phyloP scores from a whole-genome alignment of 2,113 vertebrate genomes.

The Miniopterus natalensis region DNA sequence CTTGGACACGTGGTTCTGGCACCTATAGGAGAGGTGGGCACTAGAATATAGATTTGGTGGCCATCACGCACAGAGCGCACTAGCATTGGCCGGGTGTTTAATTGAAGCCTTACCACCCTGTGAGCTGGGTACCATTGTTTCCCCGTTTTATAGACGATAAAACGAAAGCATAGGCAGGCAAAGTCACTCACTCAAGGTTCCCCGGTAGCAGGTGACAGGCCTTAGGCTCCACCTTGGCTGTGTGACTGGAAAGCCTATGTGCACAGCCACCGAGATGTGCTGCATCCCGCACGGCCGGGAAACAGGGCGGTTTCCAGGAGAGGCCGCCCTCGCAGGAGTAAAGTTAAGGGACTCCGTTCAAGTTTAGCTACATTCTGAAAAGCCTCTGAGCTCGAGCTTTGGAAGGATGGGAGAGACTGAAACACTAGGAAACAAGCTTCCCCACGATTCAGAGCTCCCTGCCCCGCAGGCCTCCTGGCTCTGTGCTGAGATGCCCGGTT shows the following conservation, averaged over 20 bases:
- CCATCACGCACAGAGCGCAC: neutral
- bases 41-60: neutral
- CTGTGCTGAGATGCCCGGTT: neutral
- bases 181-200: neutral
- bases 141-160: neutral
- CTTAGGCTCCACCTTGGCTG: neutral
- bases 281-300: neutral
- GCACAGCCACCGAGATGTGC: fast-evolving
- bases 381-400: neutral
- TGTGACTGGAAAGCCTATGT: neutral
- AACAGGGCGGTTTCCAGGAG: neutral
- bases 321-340: neutral
- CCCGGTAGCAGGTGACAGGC: neutral
- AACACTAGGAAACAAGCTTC: neutral
- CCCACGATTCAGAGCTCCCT: neutral
- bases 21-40: neutral
- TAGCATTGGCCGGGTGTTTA: neutral
- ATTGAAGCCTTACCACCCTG: neutral
- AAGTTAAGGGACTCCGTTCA: neutral
- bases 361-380: neutral
- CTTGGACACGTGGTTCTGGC: neutral
- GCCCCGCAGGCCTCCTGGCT: neutral
- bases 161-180: neutral
- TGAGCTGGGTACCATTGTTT: neutral
- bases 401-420: neutral